Evolutionary conservation across 1,140 invertebrate species (phyloP), one percentile per base, ranked within the genome.

Genomic region (Heterodera carotae): DNA sequence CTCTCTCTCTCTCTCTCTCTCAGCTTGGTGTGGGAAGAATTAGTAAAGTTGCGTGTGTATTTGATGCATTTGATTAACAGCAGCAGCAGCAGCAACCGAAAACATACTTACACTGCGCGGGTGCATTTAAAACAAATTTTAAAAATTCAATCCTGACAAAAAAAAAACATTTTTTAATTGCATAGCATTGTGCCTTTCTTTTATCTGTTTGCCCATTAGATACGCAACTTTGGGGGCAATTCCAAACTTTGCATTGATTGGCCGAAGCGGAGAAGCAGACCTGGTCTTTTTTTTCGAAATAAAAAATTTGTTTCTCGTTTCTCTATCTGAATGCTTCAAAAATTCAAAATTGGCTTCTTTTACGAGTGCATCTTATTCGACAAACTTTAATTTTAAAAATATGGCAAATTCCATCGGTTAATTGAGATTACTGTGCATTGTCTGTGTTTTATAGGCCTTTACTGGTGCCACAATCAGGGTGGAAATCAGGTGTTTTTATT

Each of bases 401-500:
- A n/a, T n/a, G n/a, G n/a, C n/a, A n/a, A n/a, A n/a, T n/a, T n/a
- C n/a, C n/a, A n/a, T n/a, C n/a, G n/a, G n/a, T n/a, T n/a, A n/a
- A n/a, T n/a, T n/a, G n/a, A n/a, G n/a, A n/a, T n/a, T n/a, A n/a
- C n/a, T n/a, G n/a, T n/a, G n/a, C n/a, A n/a, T n/a, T n/a, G n/a
- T n/a, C n/a, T n/a, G n/a, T n/a, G n/a, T n/a, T n/a, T 62, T 8
- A 8, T 86, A 22, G 96, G 95, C 56, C 92, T 97, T 89, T 94
- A 93, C 81, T 94, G 93, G 85, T 99, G 97, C 88, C 96, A 99
- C 87, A 94, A 94, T 73, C 91, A 97, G 84, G 96, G 96, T 31
- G 97, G 97, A 69, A 98, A 99, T 90, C 97, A 98, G 91, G 94
- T 95, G 25, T 70, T 48, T 72, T 56, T 72, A 10, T 71, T 71